phyloP scores from a whole-genome alignment of 1,140 invertebrate genomes.

The Brevipalpus yothersi region DNA sequence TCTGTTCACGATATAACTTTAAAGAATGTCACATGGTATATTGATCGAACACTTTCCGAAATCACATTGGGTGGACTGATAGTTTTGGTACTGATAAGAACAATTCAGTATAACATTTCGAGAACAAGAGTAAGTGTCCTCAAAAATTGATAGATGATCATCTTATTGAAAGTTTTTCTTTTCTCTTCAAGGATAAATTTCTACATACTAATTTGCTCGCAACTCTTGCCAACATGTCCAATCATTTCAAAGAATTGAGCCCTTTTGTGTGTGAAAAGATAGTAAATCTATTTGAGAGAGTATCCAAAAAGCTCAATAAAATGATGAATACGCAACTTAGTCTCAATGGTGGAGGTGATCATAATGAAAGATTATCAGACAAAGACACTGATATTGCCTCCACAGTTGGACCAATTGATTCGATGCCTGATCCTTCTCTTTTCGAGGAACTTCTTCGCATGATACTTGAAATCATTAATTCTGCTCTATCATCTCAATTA shows the following conservation, averaged over 20 bases:
- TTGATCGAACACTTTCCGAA: conserved; percentile 61
- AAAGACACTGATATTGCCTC: conserved; percentile 1
- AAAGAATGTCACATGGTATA: conserved; percentile 72
- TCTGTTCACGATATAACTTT: conserved; percentile 73
- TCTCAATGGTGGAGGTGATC: background rate
- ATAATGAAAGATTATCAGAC: background rate
- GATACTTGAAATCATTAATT: conserved; percentile 88
- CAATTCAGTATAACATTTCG: conserved; percentile 92
- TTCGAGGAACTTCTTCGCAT: conserved; percentile 88
- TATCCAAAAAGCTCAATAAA: conserved; percentile 32
- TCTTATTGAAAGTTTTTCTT: background rate
- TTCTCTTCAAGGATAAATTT: conserved; percentile 50
- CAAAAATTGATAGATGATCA: background rate
- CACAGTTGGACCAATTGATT: conserved; percentile 16
- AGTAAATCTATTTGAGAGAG: conserved; percentile 49
- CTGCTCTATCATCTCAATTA: conserved; percentile 60
- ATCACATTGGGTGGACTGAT: conserved; percentile 85
- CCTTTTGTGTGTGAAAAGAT: conserved; percentile 85
- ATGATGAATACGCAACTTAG: conserved; percentile 1
- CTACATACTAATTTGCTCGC: conserved; percentile 89
- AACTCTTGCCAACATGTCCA: conserved; percentile 90
- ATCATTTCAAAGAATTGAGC: conserved; percentile 74
- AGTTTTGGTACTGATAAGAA: conserved; percentile 76
- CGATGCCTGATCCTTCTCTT: conserved; percentile 64
- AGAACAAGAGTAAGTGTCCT: conserved; percentile 47